A percentile compares a stretch with the other conserved stretches of the same genome.
phyloP scores from a whole-genome alignment of 2,113 vertebrate genomes.

The Equus quagga region DNA sequence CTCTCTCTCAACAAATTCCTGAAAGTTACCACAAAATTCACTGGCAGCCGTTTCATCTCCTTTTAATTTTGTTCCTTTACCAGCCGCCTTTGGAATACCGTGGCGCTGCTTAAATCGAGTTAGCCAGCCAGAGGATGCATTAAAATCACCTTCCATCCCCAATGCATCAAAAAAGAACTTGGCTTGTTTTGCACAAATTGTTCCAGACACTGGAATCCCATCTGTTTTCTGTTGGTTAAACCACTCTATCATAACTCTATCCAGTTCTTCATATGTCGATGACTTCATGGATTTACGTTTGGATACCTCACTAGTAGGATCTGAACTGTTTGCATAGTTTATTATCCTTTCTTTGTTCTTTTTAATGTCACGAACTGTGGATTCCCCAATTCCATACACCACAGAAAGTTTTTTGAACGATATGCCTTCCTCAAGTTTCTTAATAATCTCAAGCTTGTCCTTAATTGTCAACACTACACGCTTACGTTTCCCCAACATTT shows the following conservation, averaged over 20 bases:
- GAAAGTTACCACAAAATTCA: constrained; percentile 79
- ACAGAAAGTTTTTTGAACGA: constrained; percentile 82
- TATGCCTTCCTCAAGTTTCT: constrained; percentile 82
- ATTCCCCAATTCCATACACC: constrained; percentile 82
- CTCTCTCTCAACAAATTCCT: constrained; percentile 79
- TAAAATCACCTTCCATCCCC: constrained; percentile 84
- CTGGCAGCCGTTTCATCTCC: constrained; percentile 80
- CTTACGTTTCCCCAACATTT: constrained; percentile 82
- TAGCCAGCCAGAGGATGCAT: constrained; percentile 83
- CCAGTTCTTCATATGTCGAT: constrained; percentile 82
- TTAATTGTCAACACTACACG: constrained; percentile 83
- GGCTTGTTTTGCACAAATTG: constrained; percentile 81
- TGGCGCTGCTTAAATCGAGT: constrained; percentile 83
- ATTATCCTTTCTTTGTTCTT: constrained; percentile 83
- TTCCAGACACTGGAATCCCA: constrained; percentile 80
- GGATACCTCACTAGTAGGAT: constrained; percentile 79
- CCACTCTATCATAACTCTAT: constrained; percentile 84
- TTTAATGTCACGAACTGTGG: constrained; percentile 82
- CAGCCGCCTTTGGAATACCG: constrained; percentile 80
- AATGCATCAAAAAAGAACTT: constrained; percentile 83
- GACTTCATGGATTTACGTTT: constrained; percentile 84
- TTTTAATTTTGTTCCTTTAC: constrained; percentile 80
- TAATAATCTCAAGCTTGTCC: constrained; percentile 83
- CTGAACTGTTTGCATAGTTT: constrained; percentile 80
- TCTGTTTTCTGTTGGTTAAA: constrained; percentile 82